Percentiles rank a stretch among this genome's conserved stretches.
phyloP scores from a whole-genome alignment of 1,140 invertebrate species.

The Danaus melanippus region DNA sequence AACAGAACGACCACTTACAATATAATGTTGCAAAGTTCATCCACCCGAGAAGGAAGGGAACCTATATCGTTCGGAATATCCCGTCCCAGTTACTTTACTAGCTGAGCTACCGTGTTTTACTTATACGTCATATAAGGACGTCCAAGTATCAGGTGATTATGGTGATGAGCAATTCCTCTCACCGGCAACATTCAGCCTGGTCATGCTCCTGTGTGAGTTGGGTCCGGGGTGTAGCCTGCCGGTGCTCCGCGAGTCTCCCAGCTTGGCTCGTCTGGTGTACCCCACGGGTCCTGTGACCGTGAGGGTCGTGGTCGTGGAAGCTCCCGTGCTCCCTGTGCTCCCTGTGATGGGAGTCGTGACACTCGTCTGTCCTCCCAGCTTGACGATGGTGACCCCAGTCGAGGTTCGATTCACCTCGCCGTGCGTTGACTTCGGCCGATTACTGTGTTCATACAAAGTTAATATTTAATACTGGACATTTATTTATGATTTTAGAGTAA shows the following conservation, averaged over 20 bases:
- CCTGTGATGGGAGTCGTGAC: constrained; percentile 13
- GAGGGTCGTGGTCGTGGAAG: constrained; percentile 15
- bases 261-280: constrained; percentile 75
- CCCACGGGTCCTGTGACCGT: constrained; percentile 43
- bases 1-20: constrained; percentile 1
- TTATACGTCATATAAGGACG: constrained; percentile 4
- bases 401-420: constrained; percentile 79
- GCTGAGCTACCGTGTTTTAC: no score
- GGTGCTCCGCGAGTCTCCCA: constrained; percentile 80
- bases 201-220: constrained; percentile 81
- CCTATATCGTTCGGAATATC: no score
- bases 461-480: no score
- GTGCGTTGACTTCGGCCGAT: constrained; percentile 43
- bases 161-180: constrained; percentile 6
- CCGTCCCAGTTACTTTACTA: no score
- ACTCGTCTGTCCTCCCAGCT: constrained; percentile 73
- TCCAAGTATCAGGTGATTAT: not conserved
- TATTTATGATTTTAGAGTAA: no score
- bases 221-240: constrained; percentile 78
- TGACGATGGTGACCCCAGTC: constrained; percentile 83
- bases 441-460: constrained; percentile 19
- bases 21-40: no score
- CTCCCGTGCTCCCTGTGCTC: not conserved
- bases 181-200: constrained; percentile 79
- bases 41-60: no score